Percentiles rank a stretch among this genome's conserved stretches.
phyloP scores from a whole-genome alignment of 1,140 invertebrate genomes.

The Steinernema khuongi region DNA sequence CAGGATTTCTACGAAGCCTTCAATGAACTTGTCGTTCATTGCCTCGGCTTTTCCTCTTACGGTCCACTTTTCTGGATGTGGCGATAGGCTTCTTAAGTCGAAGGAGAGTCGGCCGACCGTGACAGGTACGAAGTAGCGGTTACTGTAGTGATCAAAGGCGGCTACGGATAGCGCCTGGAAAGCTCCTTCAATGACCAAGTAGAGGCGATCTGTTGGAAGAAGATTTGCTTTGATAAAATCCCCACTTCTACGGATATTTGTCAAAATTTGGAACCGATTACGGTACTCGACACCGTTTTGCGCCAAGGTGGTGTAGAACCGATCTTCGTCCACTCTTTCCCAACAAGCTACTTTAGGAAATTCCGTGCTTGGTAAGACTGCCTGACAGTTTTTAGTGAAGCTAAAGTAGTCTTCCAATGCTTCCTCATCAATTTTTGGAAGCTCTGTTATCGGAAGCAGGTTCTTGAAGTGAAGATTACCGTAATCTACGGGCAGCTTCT shows the following conservation, averaged over 20 bases:
- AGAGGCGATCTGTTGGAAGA: background rate
- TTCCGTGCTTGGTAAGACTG: background rate
- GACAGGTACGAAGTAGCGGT: background rate
- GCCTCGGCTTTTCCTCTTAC: background rate
- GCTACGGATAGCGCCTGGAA: background rate
- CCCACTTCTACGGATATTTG: background rate
- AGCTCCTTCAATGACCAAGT: background rate
- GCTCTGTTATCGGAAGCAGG: background rate
- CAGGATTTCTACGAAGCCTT: background rate
- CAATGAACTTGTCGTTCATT: background rate
- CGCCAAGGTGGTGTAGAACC: background rate
- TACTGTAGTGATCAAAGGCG: background rate
- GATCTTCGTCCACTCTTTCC: background rate
- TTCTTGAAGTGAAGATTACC: slow-evolving; percentile 6
- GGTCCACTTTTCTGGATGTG: background rate
- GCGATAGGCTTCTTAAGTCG: background rate
- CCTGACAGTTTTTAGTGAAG: background rate
- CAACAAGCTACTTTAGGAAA: background rate
- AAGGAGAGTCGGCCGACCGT: background rate
- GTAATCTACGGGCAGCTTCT: background rate
- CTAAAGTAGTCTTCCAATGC: background rate
- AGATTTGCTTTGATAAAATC: background rate
- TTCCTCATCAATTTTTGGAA: background rate
- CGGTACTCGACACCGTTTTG: background rate
- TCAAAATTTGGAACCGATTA: background rate